Evolutionary conservation across 2,888 invertebrate species (phyloP).

Genomic region (Eulithis testata): DNA sequence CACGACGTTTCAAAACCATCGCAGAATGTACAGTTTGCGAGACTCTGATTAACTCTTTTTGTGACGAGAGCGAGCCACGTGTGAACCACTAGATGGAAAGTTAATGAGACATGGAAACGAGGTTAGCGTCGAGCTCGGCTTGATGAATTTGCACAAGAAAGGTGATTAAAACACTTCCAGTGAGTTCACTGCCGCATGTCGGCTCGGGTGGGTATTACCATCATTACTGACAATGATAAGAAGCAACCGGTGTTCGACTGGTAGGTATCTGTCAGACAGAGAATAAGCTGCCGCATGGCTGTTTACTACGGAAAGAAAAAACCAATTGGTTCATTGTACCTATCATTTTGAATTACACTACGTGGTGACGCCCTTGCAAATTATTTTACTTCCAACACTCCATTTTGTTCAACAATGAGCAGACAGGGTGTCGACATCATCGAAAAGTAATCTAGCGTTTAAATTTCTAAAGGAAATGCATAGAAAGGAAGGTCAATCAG

Average conservation of each 20-base stretch:
- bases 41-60: conserved; percentile 26
- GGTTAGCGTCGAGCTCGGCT: conserved; percentile 26
- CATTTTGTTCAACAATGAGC: background rate
- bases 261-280: too few species aligned
- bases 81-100: conserved; percentile 32
- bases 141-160: conserved; percentile 18
- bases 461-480: conserved; percentile 39
- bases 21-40: conserved; percentile 14
- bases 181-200: background rate
- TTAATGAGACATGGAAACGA: conserved; percentile 37
- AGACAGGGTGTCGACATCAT: too few species aligned
- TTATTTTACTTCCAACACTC: background rate
- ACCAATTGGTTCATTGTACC: too few species aligned
- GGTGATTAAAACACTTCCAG: conserved; percentile 12
- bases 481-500: conserved; percentile 40
- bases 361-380: too few species aligned
- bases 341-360: too few species aligned
- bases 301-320: conserved; percentile 35
- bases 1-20: conserved; percentile 17
- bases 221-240: background rate
- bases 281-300: background rate
- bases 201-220: background rate
- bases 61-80: conserved; percentile 22
- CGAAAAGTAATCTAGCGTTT: conserved; percentile 28
- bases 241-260: conserved; percentile 32